A percentile compares a stretch with the other conserved stretches of the same genome.
Conservation (phyloP, 2,113 vertebrate species). For the Cephalopterus ornatus region DNA sequence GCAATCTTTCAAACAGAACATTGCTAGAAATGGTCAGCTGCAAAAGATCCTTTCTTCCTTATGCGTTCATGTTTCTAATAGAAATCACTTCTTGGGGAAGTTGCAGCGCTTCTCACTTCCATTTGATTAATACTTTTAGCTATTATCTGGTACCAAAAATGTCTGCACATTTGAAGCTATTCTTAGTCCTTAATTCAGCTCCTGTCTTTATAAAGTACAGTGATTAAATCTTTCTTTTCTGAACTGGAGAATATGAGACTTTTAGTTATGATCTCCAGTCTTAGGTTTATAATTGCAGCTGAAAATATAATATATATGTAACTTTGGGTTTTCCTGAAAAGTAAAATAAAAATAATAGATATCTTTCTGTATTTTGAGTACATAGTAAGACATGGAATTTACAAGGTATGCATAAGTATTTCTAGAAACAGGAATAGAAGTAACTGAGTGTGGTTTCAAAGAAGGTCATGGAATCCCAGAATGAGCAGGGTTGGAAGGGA, state of each 20-base stretch:
- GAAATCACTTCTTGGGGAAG: background rate
- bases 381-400: background rate
- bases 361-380: background rate
- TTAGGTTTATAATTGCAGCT: background rate
- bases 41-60: background rate
- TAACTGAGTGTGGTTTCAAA: background rate
- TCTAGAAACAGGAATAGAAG: background rate
- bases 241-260: background rate
- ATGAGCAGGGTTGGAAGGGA: background rate
- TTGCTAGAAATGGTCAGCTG: background rate
- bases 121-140: background rate
- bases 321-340: background rate
- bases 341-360: background rate
- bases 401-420: background rate
- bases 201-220: background rate
- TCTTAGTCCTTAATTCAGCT: background rate
- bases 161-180: background rate
- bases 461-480: background rate
- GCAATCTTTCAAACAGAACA: background rate
- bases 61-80: background rate
- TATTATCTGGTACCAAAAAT: background rate
- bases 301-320: background rate
- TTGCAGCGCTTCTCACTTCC: background rate
- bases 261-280: background rate
- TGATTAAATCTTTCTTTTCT: background rate